A percentile compares a stretch with the other conserved stretches of the same genome.
Evolutionary conservation across 2,113 vertebrate genomes (phyloP).

Genomic region (Protobothrops mucrosquamatus): DNA sequence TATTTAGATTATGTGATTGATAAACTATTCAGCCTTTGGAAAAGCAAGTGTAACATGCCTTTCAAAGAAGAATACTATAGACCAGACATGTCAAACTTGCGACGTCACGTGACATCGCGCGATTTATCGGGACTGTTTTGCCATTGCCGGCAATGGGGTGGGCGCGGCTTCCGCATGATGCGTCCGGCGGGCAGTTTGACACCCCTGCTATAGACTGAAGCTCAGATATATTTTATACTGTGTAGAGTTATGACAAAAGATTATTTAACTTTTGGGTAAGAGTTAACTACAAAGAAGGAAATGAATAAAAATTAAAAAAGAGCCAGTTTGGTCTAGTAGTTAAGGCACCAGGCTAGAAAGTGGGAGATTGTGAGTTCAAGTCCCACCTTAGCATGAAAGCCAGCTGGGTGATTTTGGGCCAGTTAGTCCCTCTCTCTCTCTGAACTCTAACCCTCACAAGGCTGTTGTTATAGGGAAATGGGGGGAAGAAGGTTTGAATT

Average conservation of each 20-base stretch:
- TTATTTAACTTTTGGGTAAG: conserved; percentile 18
- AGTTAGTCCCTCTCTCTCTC: background rate
- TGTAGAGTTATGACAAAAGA: background rate
- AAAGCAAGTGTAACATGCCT: background rate
- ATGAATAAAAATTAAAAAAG: background rate
- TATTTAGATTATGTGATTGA: background rate
- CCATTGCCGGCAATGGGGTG: too few species aligned
- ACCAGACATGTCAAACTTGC: too few species aligned
- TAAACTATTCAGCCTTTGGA: background rate
- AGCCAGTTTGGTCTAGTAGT: background rate
- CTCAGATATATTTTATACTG: background rate
- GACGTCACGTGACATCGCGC: too few species aligned
- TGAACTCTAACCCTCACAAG: background rate
- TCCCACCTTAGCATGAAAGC: background rate
- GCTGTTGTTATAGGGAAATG: too few species aligned
- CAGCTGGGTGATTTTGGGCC: background rate
- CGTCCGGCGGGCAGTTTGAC: too few species aligned
- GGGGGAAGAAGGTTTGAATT: background rate
- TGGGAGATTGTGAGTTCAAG: background rate
- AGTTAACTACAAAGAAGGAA: conserved; percentile 26
- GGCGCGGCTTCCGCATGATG: too few species aligned
- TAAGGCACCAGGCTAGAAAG: background rate
- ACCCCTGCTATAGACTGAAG: background rate
- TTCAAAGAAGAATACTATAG: background rate
- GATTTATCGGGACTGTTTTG: too few species aligned